Conservation (phyloP, 1,140 invertebrate genomes). For the Aphelenchoides besseyi region DNA sequence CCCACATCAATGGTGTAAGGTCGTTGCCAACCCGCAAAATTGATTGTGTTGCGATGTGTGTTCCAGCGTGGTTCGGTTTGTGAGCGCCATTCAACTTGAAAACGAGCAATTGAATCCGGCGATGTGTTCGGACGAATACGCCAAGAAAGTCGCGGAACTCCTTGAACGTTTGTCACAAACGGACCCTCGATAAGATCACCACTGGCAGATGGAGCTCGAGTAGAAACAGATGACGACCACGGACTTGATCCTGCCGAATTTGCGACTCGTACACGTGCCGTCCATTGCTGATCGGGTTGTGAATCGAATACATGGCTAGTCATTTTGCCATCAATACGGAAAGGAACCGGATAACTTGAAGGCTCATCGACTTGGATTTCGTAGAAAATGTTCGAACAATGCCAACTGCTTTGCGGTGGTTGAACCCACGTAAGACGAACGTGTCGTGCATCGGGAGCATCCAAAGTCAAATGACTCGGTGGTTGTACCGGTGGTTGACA, state of each 20-base stretch:
- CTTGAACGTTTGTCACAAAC: constrained; percentile 43
- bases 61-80: constrained; percentile 52
- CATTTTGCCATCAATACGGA: constrained; percentile 47
- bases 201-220: constrained; percentile 39
- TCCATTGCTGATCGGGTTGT: constrained; percentile 52
- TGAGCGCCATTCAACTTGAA: constrained; percentile 53
- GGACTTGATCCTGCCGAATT: constrained; percentile 57
- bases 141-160: constrained; percentile 46
- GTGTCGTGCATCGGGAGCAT: constrained; percentile 58
- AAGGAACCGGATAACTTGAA: constrained; percentile 30
- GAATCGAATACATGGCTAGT: constrained; percentile 57
- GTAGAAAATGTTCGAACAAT: constrained; percentile 39
- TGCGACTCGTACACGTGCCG: constrained; percentile 46
- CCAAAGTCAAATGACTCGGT: constrained; percentile 52
- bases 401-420: constrained; percentile 58
- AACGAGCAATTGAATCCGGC: constrained; percentile 49
- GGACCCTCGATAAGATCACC: constrained; percentile 60
- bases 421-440: constrained; percentile 56
- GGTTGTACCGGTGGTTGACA: constrained; percentile 56
- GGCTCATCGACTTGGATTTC: constrained; percentile 56
- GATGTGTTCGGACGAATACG: constrained; percentile 22
- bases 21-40: constrained; percentile 57
- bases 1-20: constrained; percentile 57
- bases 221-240: constrained; percentile 54
- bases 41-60: constrained; percentile 40